Evolutionary conservation across 2,113 vertebrate species (phyloP).

Genomic region (Rhizomys pruinosus): DNA sequence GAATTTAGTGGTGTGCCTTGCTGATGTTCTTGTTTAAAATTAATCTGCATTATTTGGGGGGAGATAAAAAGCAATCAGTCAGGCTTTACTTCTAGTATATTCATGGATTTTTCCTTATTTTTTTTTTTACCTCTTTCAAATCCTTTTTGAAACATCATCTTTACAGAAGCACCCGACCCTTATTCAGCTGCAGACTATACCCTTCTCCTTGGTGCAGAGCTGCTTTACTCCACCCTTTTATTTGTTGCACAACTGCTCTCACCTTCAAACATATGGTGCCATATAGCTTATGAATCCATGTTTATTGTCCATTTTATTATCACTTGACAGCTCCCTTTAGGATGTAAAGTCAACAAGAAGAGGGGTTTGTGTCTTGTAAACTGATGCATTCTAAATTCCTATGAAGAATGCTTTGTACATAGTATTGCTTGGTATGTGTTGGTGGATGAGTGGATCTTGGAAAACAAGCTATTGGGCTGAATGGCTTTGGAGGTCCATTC

Average conservation of each 20-base stretch:
- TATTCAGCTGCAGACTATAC: neutral
- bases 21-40: neutral
- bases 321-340: neutral
- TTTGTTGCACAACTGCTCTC: neutral
- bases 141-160: neutral
- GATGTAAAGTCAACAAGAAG: neutral
- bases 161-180: neutral
- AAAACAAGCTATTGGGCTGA: neutral
- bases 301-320: neutral
- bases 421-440: neutral
- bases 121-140: neutral
- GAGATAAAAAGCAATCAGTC: neutral
- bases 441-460: neutral
- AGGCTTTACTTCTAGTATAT: neutral
- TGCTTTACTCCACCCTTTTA: neutral
- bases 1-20: neutral
- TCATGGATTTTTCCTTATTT: neutral
- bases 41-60: neutral
- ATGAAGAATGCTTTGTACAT: neutral
- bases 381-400: neutral
- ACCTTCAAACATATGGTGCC: neutral
- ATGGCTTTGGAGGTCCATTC: neutral
- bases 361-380: neutral
- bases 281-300: neutral
- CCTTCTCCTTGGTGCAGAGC: rapidly evolving